These are phyloP conservation scores for Agapornis canus DNA, from an alignment of 2,797 vertebrate species.

Conservation along the genomic window DNA sequence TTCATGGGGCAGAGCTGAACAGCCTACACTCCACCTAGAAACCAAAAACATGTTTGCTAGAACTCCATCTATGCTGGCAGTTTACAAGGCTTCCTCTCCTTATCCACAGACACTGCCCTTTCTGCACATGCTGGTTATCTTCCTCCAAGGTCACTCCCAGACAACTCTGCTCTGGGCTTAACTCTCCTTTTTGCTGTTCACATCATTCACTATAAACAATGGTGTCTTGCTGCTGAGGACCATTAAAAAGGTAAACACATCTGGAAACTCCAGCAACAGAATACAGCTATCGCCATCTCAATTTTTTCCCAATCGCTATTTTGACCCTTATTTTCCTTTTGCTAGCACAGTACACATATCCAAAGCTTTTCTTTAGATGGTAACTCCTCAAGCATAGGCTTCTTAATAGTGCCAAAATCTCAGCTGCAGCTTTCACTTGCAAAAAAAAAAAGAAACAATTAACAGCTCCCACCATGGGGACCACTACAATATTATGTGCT, in stretches of 20 bases:
- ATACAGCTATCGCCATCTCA: neutral
- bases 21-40: neutral
- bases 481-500: fast-evolving
- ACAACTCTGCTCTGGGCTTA: neutral
- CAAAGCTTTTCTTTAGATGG: neutral
- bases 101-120: too few species aligned
- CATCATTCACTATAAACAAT: neutral
- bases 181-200: neutral
- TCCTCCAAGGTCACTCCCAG: neutral
- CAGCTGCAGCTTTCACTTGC: neutral
- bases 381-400: neutral
- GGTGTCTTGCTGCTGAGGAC: neutral
- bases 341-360: fast-evolving
- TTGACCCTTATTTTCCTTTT: neutral
- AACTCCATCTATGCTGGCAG: neutral
- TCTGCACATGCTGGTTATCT: fast-evolving
- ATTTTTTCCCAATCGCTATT: fast-evolving
- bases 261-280: neutral
- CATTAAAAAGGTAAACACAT: neutral
- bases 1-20: neutral
- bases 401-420: neutral
- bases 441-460: neutral
- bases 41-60: neutral
- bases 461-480: neutral
- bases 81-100: neutral